Evolutionary conservation across 92 coral and sea anemone species (phyloP).

Genomic region (Epizoanthus stellaris): DNA sequence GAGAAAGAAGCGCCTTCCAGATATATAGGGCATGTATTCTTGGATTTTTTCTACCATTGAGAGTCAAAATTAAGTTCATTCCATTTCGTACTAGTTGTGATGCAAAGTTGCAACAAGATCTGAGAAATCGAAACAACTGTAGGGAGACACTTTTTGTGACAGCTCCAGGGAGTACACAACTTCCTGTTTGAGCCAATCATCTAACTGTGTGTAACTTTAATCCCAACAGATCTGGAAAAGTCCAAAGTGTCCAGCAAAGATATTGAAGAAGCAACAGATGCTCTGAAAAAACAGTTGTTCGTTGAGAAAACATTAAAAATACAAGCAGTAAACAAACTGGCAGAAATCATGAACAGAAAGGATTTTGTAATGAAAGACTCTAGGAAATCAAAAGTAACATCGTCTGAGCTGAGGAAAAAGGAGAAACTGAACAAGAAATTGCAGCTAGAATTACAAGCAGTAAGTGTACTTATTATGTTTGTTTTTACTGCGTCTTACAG

Average conservation of each 20-base stretch:
- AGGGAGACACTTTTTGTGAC: too few species aligned
- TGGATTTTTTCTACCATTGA: too few species aligned
- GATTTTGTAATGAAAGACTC: slow-evolving; percentile 75
- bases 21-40: too few species aligned
- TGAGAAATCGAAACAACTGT: too few species aligned
- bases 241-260: slow-evolving; percentile 83
- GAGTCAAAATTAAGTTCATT: too few species aligned
- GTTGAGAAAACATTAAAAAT: slow-evolving; percentile 77
- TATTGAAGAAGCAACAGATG: slow-evolving; percentile 77
- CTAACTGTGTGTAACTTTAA: not conserved
- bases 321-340: slow-evolving; percentile 97
- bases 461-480: slow-evolving; percentile 34
- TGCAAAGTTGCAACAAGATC: not conserved
- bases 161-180: too few species aligned
- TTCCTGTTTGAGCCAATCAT: too few species aligned
- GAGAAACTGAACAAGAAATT: slow-evolving; percentile 89
- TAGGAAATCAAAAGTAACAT: slow-evolving; percentile 73
- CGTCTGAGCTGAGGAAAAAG: slow-evolving; percentile 85
- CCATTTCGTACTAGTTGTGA: too few species aligned
- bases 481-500: not conserved
- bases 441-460: slow-evolving; percentile 87
- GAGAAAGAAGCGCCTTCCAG: too few species aligned
- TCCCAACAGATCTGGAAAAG: slow-evolving; percentile 75
- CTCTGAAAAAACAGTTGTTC: slow-evolving; percentile 70
- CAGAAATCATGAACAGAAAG: slow-evolving; percentile 95